Conservation (phyloP, 2,113 vertebrate genomes). For the Melanerpes formicivorus region DNA sequence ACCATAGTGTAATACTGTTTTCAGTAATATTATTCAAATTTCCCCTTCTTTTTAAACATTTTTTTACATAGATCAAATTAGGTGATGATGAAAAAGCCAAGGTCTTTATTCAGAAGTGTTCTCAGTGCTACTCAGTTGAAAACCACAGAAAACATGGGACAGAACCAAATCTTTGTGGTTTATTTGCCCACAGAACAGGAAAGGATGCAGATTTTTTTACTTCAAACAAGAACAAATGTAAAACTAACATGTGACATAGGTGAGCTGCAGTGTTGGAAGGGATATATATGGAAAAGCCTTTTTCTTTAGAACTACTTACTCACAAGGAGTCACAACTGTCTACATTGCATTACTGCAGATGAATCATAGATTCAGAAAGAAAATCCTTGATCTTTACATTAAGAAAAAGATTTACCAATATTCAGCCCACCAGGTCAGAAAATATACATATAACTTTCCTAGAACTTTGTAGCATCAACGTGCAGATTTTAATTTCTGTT, state of each 20-base stretch:
- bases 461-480: neutral
- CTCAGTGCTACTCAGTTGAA: slow-evolving; percentile 83
- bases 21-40: neutral
- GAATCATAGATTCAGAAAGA: neutral
- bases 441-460: neutral
- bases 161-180: slow-evolving; percentile 82
- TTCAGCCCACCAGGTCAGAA: neutral
- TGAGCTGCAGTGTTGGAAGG: neutral
- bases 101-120: slow-evolving; percentile 84
- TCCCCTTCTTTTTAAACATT: neutral
- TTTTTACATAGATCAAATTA: slow-evolving; percentile 62
- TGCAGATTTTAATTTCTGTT: neutral
- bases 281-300: accelerated
- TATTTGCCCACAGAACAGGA: slow-evolving; percentile 81
- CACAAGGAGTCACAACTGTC: neutral
- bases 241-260: neutral
- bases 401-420: neutral
- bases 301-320: neutral
- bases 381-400: neutral
- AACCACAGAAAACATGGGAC: slow-evolving; percentile 83
- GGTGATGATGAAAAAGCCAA: slow-evolving; percentile 79
- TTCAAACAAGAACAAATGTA: slow-evolving; percentile 89
- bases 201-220: slow-evolving; percentile 79
- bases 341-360: neutral
- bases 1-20: neutral